A percentile compares a stretch with the other conserved stretches of the same genome.
These are phyloP conservation scores for Neocrepidodera transversa DNA, from an alignment of 2,888 invertebrate genomes.

Conservation along the genomic window DNA sequence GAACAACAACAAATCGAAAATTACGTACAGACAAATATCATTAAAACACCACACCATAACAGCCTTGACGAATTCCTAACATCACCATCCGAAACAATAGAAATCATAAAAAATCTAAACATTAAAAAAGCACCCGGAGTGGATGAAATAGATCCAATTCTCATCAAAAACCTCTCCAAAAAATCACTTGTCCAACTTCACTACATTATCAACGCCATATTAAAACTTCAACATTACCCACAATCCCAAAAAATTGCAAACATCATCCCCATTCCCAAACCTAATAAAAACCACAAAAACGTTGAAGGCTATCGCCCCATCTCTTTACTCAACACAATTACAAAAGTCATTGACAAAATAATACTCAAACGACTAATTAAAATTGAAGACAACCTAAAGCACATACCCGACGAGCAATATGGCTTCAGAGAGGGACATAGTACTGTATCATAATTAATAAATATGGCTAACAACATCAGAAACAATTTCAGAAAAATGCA, in stretches of 20 bases:
- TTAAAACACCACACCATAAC: neutral
- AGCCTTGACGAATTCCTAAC: neutral
- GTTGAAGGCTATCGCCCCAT: slow-evolving; percentile 40
- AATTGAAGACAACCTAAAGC: slow-evolving; percentile 1
- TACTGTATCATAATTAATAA: slow-evolving; percentile 20
- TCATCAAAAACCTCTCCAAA: slow-evolving; percentile 25
- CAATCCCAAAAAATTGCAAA: slow-evolving; percentile 25
- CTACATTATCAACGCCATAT: slow-evolving; percentile 29
- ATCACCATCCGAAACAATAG: neutral
- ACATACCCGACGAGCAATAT: slow-evolving; percentile 19
- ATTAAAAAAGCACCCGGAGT: slow-evolving; percentile 22
- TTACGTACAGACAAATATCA: no score
- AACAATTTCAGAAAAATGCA: slow-evolving; percentile 10
- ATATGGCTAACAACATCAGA: slow-evolving; percentile 20
- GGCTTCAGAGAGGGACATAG: slow-evolving; percentile 28
- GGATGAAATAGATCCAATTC: slow-evolving; percentile 12
- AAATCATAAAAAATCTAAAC: neutral
- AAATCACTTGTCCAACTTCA: slow-evolving; percentile 24
- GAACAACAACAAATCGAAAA: neutral
- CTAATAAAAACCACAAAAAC: slow-evolving; percentile 21
- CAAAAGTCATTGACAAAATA: slow-evolving; percentile 43
- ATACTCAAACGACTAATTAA: slow-evolving; percentile 20
- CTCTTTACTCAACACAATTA: slow-evolving; percentile 31
- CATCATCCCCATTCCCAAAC: slow-evolving; percentile 35
- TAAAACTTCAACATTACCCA: slow-evolving; percentile 28